These are phyloP conservation scores for Propithecus perrieri DNA, from an alignment of 2,797 vertebrate genomes.

Conservation along the genomic window DNA sequence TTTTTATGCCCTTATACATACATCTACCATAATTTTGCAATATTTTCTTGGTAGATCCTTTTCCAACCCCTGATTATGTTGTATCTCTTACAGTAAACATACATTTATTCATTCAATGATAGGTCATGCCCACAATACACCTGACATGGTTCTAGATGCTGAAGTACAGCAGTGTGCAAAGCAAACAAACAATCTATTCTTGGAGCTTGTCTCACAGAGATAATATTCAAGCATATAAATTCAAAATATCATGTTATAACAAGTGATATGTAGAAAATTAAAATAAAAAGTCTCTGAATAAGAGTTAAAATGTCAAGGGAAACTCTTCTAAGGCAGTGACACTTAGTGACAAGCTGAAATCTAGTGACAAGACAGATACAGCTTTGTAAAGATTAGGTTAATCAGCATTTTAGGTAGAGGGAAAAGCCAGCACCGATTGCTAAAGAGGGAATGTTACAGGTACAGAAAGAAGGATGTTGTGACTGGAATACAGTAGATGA, in stretches of 20 bases:
- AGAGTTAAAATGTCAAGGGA: neutral
- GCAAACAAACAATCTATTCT: neutral
- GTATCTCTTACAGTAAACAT: neutral
- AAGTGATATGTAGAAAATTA: neutral
- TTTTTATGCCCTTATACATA: neutral
- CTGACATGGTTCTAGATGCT: neutral
- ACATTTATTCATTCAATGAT: neutral
- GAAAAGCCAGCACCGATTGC: neutral
- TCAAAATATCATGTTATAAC: neutral
- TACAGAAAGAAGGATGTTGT: neutral
- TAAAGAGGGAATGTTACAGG: neutral
- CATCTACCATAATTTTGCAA: neutral
- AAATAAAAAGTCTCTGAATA: neutral
- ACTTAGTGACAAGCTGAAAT: neutral
- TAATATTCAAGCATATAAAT: neutral
- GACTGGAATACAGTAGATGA: neutral
- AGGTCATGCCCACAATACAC: no score
- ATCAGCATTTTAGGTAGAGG: neutral
- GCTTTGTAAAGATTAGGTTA: neutral
- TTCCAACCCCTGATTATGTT: neutral
- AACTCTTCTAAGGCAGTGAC: neutral
- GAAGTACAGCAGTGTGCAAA: neutral
- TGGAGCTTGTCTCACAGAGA: neutral
- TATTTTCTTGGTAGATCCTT: neutral
- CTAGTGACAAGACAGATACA: neutral